Base-by-base conservation (phyloP, 2,888 invertebrate species). In the Plebejus melissa region DNA sequence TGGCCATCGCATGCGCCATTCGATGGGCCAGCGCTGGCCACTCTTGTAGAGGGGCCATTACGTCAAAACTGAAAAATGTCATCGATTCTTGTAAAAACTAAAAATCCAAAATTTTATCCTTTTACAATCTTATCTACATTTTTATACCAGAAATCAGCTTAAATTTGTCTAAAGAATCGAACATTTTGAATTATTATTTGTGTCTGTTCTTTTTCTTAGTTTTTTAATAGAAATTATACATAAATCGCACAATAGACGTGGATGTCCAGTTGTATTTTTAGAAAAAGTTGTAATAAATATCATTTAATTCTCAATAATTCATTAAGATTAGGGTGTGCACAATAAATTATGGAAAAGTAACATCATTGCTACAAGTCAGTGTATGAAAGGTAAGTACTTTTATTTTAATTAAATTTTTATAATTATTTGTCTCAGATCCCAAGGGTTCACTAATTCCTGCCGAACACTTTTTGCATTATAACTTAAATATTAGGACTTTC, bases 341-440 rank as follows among this genome's bases (percentile, higher is more conserved):
- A 13, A 22, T n/a, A 50, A 16, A 54, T 46, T 32, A 72, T 72
- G 72, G 54, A 72, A 32, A 54, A 72, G 72, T 72, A 72, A 50
- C 9, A 50, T 32, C 54, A 36, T 72, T 28, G 22, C 72, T 32
- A 36, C 54, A n/a, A 50, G 16, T 50, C 32, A 32, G 72, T 54
- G 13, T 54, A 72, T 72, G 50, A 13, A 16, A 50, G 54, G 72
- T 72, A 32, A 72, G 72, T 72, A 72, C 72, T 54, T 65, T 36
- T 65, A 22, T 22, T 58, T 9, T 28, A 28, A 60, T 60, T 2
- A 22, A 32, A 4, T 65, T 32, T 46, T 46, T 46, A 58, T 22
- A 6, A 13, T 65, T 36, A 32, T 16, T 65, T 32, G 9, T 9
- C 9, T 11, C 7, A 11, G 28, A 4, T 60, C 28, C n/a, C 2